Conservation (phyloP, 2,888 invertebrate genomes). For the Phymatocera aterrima region DNA sequence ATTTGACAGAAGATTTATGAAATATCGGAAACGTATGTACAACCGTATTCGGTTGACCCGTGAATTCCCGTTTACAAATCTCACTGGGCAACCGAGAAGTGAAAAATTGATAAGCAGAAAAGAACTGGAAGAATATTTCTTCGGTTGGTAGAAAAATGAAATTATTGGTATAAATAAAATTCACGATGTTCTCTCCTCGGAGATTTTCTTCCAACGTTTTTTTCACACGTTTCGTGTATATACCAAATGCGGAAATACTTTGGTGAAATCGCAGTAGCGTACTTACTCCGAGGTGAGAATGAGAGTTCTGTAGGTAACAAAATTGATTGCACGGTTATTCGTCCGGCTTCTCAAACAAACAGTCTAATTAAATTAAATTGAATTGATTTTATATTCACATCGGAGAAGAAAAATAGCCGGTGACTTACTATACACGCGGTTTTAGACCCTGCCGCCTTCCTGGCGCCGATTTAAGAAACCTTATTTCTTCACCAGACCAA, state of each 20-base stretch:
- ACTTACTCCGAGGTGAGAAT: not conserved
- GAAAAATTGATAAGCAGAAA: too few species aligned
- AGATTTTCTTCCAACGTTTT: too few species aligned
- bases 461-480: constrained; percentile 5
- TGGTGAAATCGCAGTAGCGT: not conserved
- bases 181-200: too few species aligned
- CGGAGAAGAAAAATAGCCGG: not conserved
- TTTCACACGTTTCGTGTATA: too few species aligned
- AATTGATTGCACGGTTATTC: not conserved
- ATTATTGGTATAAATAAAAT: too few species aligned
- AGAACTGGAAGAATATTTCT: too few species aligned
- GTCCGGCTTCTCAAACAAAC: constrained; percentile 13
- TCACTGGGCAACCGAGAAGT: too few species aligned
- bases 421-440: not conserved
- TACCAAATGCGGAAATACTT: not conserved
- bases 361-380: not conserved
- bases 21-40: too few species aligned
- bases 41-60: too few species aligned
- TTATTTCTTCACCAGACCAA: not conserved
- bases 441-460: constrained; percentile 14
- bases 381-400: not conserved
- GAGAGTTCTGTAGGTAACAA: not conserved
- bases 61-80: too few species aligned
- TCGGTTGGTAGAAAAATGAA: too few species aligned
- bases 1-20: too few species aligned